Evolutionary conservation across 2,888 invertebrate genomes (phyloP), one percentile per base, ranked within the genome.

Genomic region (Emesis furor): DNA sequence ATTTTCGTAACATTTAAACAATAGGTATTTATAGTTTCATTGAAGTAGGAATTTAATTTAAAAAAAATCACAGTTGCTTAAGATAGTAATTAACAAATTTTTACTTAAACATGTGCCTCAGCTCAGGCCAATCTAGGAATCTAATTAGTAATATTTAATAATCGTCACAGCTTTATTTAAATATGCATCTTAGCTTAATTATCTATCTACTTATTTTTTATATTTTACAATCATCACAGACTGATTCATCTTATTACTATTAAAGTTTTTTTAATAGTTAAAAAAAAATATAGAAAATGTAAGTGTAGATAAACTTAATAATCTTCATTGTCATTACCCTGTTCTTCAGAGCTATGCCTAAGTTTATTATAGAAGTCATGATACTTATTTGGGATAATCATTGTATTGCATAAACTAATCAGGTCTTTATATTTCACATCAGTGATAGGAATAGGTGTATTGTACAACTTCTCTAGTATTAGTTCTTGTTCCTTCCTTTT

Each of bases 401-500:
- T 17, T 17, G 59, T 55, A 72, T 78, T n/a, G 5, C 55, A 55
- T 55, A 55, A 55, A 55, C 55, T 55, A 75, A 80, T 83, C 73
- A 80, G 59, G 68, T 80, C 76, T 73, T 30, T 73, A 68, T 75
- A 83, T 77, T 83, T 83, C 3, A 72, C 74, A 71, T 72, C 55
- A 55, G 55, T 55, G 46, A 83, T 77, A 77, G 78, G 74, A 65
- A 76, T 76, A 73, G 78, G 59, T 55, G 73, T 73, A 37, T 72
- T 80, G 69, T 82, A 77, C 35, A 75, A 5, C 71, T 80, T 81
- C 69, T 81, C 65, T 74, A 78, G 39, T 39, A 80, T 75, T 69
- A 78, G 39, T 84, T 82, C 79, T 73, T 80, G 51, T 55, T 74
- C 73, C 51, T 79, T 71, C 67, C 76, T 80, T 78, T 76, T 69